Base-by-base conservation (phyloP, 2,888 invertebrate species). In the Creontiades dilutus region DNA sequence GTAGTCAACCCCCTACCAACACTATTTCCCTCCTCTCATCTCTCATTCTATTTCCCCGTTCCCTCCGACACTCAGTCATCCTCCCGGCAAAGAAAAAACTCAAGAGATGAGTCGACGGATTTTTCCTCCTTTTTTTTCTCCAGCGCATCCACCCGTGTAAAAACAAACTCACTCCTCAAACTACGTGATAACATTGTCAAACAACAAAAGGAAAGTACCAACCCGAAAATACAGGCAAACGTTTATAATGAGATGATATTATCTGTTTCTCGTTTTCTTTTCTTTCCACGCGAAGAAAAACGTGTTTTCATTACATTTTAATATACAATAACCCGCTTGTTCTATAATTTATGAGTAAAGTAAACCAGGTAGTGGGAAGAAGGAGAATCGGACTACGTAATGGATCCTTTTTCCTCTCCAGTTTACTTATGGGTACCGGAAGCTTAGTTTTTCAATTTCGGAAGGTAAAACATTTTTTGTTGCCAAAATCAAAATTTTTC, bases 81-180 rank as follows among this genome's bases (percentile, higher is more conserved):
- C 82, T 27, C 52, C 12, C 5, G 23, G 23, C 23, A 68, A 23
- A 68, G 68, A 27, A 82, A 52, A 82, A 82, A 52, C 82, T 52
- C 47, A 52, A 82, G 82, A 82, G 82, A 82, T 82, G 82, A 82
- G 82, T 82, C 82, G 52, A 52, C 82, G 27, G 68, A 82, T 52
- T 78, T 78, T 78, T 78, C 37, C 27, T 37, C 27, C 76, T 78
- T 19, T n/a, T 76, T 76, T n/a, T 37, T 76, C 37, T 12, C 14
- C 16, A 19, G 28, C 81, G 47, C 23, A 23, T n/a, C 16, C 82
- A 23, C 46, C 52, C 52, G 82, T 82, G 82, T 82, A 27, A 82
- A 82, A 82, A 82, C 52, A 82, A 82, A 48, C 52, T 19, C 47
- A 82, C 82, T 82, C 82, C 52, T 82, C 52, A 52, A 78, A 46